A percentile compares a stretch with the other conserved stretches of the same genome.
These are phyloP conservation scores for Mesembrinibis cayennensis DNA, from an alignment of 2,113 vertebrate genomes.

Conservation along the genomic window DNA sequence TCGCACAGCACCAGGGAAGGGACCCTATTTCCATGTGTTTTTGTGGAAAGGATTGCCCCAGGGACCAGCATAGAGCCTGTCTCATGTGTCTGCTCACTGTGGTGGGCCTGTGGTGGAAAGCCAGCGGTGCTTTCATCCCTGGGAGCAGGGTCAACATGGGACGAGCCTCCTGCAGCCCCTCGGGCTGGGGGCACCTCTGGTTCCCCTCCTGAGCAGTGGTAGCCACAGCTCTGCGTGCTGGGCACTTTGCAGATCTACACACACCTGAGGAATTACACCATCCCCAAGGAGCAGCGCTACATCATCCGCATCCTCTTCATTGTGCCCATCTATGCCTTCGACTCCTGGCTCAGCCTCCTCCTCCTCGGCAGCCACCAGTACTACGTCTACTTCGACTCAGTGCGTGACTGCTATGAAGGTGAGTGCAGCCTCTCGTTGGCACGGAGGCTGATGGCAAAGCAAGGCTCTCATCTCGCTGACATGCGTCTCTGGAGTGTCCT, in stretches of 20 bases:
- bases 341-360: constrained; percentile 97
- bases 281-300: constrained; percentile 93
- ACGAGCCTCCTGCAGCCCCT: not conserved
- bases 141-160: not conserved
- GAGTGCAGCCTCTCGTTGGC: not conserved
- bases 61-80: not conserved
- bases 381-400: constrained; percentile 91
- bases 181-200: not conserved
- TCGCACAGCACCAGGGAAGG: not conserved
- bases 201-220: not conserved
- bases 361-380: constrained; percentile 91
- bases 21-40: not conserved
- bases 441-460: not conserved
- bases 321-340: constrained; percentile 90
- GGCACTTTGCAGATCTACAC: constrained; percentile 83
- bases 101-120: not conserved
- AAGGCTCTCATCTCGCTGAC: not conserved
- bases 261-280: constrained; percentile 88
- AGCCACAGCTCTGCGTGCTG: not conserved
- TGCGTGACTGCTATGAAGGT: constrained; percentile 97
- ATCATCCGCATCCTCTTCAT: constrained; percentile 96
- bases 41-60: not conserved
- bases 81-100: fast-evolving
- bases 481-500: not conserved
- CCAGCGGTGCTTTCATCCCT: not conserved